These are phyloP conservation scores for Hippolais icterina DNA, from an alignment of 2,113 vertebrate species.

Conservation along the genomic window DNA sequence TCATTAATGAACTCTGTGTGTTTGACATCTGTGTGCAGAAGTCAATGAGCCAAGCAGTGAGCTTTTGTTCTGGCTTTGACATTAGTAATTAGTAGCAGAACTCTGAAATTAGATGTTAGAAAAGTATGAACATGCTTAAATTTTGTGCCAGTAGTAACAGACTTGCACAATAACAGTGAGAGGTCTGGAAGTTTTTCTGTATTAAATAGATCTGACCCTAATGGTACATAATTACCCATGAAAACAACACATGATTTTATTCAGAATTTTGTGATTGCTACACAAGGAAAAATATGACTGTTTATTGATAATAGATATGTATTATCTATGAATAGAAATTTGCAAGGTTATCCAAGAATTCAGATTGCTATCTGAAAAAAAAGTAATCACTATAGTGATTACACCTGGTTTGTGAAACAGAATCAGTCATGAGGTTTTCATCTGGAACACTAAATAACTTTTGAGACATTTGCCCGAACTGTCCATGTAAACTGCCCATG, in stretches of 20 bases:
- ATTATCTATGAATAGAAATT: background rate
- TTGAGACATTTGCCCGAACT: background rate
- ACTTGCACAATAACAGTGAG: slow-evolving; percentile 4
- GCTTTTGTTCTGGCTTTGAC: slow-evolving; percentile 62
- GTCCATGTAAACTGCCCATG: background rate
- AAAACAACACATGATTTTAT: background rate
- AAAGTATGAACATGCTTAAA: slow-evolving; percentile 27
- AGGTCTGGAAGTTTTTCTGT: slow-evolving; percentile 41
- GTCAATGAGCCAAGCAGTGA: slow-evolving; percentile 48
- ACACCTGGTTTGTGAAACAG: background rate
- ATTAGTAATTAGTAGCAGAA: slow-evolving; percentile 66
- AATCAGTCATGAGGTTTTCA: background rate
- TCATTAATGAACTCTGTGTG: slow-evolving; percentile 59
- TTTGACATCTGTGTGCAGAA: slow-evolving; percentile 53
- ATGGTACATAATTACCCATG: background rate
- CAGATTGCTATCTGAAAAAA: background rate
- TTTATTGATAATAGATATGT: background rate
- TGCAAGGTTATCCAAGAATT: background rate
- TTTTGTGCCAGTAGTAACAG: slow-evolving; percentile 38
- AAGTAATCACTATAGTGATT: background rate
- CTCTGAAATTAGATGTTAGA: slow-evolving; percentile 58
- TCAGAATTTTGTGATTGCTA: background rate
- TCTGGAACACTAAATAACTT: background rate
- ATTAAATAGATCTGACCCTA: slow-evolving; percentile 10
- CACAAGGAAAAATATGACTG: background rate